Evolutionary conservation across 2,797 vertebrate species (phyloP).

Genomic region (Merluccius polli): DNA sequence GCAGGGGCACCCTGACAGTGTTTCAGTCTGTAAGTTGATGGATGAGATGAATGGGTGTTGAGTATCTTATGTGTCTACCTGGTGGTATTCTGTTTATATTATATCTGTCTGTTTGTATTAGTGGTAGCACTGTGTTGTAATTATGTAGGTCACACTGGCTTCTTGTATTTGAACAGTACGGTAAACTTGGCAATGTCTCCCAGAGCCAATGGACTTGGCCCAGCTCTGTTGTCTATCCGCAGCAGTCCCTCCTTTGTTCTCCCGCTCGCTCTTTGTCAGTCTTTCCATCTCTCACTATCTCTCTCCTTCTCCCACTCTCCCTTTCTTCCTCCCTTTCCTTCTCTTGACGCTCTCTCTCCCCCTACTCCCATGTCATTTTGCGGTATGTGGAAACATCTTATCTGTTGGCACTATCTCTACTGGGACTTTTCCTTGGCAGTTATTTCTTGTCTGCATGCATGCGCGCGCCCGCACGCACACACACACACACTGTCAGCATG

Average conservation of each 20-base stretch:
- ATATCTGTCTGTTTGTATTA: slow-evolving; percentile 17
- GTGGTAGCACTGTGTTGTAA: slow-evolving; percentile 6
- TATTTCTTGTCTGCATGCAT: background rate
- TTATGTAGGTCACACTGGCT: slow-evolving; percentile 58
- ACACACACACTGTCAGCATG: slow-evolving; percentile 18
- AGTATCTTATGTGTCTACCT: background rate
- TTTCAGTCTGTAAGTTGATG: background rate
- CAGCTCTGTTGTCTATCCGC: background rate
- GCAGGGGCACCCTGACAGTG: background rate
- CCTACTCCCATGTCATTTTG: slow-evolving; percentile 40
- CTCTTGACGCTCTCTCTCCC: slow-evolving; percentile 5
- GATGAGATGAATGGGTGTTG: no score
- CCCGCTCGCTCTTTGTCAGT: background rate
- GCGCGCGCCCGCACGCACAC: no score
- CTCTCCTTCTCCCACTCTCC: slow-evolving; percentile 1
- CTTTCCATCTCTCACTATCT: background rate
- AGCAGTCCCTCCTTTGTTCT: background rate
- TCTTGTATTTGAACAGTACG: slow-evolving; percentile 43
- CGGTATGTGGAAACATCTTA: slow-evolving; percentile 43
- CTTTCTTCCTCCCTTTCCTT: slow-evolving; percentile 20
- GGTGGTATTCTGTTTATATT: slow-evolving; percentile 9
- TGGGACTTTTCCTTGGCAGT: slow-evolving; percentile 36
- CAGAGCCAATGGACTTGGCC: slow-evolving; percentile 26
- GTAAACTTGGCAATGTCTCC: slow-evolving; percentile 48
- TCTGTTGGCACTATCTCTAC: slow-evolving; percentile 33